Conservation (phyloP, 2,797 vertebrate genomes). For the Coregonus ussuriensis region DNA sequence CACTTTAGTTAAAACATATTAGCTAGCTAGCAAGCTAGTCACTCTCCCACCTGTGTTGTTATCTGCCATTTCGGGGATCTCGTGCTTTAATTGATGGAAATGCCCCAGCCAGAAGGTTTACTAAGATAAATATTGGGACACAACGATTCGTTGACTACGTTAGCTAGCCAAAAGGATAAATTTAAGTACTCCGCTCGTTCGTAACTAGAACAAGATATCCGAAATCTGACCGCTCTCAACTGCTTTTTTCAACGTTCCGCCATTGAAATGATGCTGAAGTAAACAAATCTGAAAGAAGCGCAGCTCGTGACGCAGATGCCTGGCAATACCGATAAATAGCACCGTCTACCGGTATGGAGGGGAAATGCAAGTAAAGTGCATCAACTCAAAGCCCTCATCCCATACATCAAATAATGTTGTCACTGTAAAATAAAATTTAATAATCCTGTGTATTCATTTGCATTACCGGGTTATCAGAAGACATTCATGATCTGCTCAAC, state of each 20-base stretch:
- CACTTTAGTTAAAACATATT: not conserved
- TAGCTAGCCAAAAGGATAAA: not conserved
- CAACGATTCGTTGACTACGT: not conserved
- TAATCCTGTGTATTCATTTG: not conserved
- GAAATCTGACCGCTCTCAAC: not conserved
- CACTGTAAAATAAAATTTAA: not conserved
- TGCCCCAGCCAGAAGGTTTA: not conserved
- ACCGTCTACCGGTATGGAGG: not conserved
- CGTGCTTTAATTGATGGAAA: not conserved
- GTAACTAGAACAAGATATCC: not conserved
- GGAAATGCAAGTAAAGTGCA: not conserved
- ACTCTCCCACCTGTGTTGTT: conserved; percentile 45
- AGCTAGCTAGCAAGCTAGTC: not conserved
- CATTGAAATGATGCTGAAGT: conserved; percentile 49
- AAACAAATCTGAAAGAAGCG: not conserved
- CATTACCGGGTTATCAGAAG: not conserved
- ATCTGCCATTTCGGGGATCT: conserved; percentile 48
- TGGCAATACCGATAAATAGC: not conserved
- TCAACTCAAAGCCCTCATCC: not conserved
- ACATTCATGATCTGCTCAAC: not conserved
- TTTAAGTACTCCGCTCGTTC: not conserved
- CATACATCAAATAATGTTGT: not conserved
- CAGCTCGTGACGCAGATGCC: not conserved
- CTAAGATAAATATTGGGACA: not conserved
- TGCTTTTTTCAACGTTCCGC: conserved; percentile 37